Conservation (phyloP, 2,797 vertebrate species). For the Leuciscus waleckii region DNA sequence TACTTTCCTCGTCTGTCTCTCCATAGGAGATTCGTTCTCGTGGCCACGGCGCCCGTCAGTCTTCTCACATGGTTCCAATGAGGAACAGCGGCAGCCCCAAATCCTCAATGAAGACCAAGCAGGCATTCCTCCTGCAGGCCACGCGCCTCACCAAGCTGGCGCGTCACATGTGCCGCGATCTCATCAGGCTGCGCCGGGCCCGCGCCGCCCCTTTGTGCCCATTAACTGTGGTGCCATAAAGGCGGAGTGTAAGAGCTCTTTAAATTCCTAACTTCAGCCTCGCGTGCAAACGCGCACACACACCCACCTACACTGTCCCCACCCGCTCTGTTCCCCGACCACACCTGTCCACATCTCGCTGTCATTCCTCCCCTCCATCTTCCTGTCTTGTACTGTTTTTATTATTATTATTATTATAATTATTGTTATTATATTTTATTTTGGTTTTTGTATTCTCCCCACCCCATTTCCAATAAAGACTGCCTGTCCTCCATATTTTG, state of each 20-base stretch:
- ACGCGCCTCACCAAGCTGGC: constrained; percentile 96
- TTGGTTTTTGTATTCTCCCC: constrained; percentile 86
- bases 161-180: constrained; percentile 96
- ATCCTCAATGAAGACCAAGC: constrained; percentile 96
- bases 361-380: constrained; percentile 74
- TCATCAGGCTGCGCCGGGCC: constrained; percentile 95
- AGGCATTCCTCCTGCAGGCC: constrained; percentile 95
- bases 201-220: constrained; percentile 96
- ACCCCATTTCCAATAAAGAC: constrained; percentile 95
- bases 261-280: constrained; percentile 93
- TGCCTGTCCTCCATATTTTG: constrained; percentile 91
- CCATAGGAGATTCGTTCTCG: constrained; percentile 86
- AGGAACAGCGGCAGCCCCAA: constrained; percentile 94
- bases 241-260: constrained; percentile 99
- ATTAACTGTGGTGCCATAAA: constrained; percentile 99
- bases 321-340: constrained; percentile 66
- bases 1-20: not conserved
- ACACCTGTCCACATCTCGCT: constrained; percentile 67
- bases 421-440: constrained; percentile 79
- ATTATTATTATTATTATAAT: constrained; percentile 79
- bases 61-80: constrained; percentile 90
- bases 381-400: constrained; percentile 80
- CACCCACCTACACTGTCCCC: constrained; percentile 60
- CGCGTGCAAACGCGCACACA: constrained; percentile 60
- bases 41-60: constrained; percentile 89